Percentiles rank a stretch among this genome's conserved stretches.
Evolutionary conservation across 64 coral and sea anemone species (phyloP).

Genomic region (Dendrophyllia cribrosa): DNA sequence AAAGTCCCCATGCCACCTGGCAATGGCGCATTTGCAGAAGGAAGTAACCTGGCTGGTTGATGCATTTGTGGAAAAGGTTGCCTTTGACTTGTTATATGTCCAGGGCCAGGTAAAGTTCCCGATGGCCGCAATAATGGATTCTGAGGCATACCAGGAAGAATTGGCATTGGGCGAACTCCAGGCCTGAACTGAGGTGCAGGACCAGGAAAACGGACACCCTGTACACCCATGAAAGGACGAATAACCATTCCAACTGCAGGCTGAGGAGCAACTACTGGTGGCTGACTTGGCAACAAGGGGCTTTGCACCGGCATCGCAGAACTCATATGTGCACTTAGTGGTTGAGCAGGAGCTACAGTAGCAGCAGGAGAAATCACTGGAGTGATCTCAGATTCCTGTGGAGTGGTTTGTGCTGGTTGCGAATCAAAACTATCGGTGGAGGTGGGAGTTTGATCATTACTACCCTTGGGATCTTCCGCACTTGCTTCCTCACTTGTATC

Average conservation of each 20-base stretch:
- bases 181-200: constrained; percentile 22
- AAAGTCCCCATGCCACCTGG: constrained; percentile 10
- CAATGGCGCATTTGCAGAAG: neutral
- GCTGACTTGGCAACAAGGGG: neutral
- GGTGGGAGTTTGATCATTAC: constrained; percentile 69
- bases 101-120: constrained; percentile 26
- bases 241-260: constrained; percentile 41
- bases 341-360: constrained; percentile 18
- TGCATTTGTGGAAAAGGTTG: constrained; percentile 25
- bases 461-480: constrained; percentile 26
- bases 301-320: neutral
- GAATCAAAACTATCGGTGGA: constrained; percentile 37
- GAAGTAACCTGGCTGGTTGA: constrained; percentile 6
- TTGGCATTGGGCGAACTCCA: constrained; percentile 6
- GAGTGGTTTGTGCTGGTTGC: neutral
- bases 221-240: constrained; percentile 38
- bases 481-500: constrained; percentile 67
- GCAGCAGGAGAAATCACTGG: constrained; percentile 10
- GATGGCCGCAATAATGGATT: constrained; percentile 24
- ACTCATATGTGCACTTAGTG: neutral
- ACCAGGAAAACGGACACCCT: constrained; percentile 10
- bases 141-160: constrained; percentile 2
- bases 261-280: constrained; percentile 19
- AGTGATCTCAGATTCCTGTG: constrained; percentile 9
- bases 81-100: neutral